These are phyloP conservation scores for Thalpophila matura DNA, from an alignment of 2,888 invertebrate genomes.

Conservation along the genomic window DNA sequence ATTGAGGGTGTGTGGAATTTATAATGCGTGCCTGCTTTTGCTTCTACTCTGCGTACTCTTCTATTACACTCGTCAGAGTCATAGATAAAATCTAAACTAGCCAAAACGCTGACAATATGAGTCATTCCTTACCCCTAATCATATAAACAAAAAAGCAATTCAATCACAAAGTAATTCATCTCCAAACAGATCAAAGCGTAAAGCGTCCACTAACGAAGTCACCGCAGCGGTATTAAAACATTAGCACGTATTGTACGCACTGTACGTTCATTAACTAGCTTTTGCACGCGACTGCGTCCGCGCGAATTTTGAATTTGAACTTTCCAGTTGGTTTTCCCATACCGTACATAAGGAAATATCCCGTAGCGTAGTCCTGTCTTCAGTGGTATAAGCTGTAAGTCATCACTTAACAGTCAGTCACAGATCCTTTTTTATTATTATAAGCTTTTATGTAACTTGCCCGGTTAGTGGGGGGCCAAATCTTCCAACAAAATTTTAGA, in stretches of 20 bases:
- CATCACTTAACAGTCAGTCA: neutral
- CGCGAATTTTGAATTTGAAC: neutral
- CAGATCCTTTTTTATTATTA: slow-evolving; percentile 9
- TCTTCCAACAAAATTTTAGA: no score
- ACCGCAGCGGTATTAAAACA: slow-evolving; percentile 58
- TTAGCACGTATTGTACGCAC: slow-evolving; percentile 39
- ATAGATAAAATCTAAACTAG: neutral
- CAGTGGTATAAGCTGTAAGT: neutral
- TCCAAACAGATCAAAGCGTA: slow-evolving; percentile 58
- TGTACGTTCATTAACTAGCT: neutral
- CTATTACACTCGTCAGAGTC: neutral
- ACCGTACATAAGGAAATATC: no score
- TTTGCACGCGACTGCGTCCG: neutral
- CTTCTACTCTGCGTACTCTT: no score
- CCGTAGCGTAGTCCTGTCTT: no score
- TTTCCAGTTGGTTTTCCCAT: neutral
- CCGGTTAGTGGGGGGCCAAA: no score
- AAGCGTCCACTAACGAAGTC: slow-evolving; percentile 54
- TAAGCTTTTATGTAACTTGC: no score
- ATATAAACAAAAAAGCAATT: slow-evolving; percentile 47
- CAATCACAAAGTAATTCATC: slow-evolving; percentile 52
- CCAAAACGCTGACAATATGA: slow-evolving; percentile 2
- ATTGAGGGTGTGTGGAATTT: no score
- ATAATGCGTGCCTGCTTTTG: neutral
- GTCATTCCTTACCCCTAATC: slow-evolving; percentile 39